Evolutionary conservation across 1,140 invertebrate species (phyloP).

Genomic region (Andricus grossulariae): DNA sequence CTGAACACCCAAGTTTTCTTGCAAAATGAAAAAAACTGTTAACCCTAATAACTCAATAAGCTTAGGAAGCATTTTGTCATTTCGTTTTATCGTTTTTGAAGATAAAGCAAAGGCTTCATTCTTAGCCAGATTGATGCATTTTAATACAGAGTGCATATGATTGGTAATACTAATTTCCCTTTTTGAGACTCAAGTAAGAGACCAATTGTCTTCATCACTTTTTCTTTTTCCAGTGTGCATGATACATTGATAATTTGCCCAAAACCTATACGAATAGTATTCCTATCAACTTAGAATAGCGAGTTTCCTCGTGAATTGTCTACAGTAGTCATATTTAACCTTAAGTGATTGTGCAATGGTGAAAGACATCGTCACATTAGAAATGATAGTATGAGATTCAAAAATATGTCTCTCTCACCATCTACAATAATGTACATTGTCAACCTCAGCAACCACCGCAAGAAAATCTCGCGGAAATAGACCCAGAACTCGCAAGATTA

Average conservation of each 20-base stretch:
- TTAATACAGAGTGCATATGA: too few species aligned
- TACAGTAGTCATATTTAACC: too few species aligned
- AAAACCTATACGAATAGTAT: too few species aligned
- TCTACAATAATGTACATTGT: constrained; percentile 30
- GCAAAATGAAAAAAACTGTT: not conserved
- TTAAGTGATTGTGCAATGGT: constrained; percentile 13
- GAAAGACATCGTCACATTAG: not conserved
- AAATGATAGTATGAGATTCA: not conserved
- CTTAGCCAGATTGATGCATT: too few species aligned
- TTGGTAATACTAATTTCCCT: too few species aligned
- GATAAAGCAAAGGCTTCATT: too few species aligned
- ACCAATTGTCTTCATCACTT: too few species aligned
- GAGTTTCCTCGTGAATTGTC: too few species aligned
- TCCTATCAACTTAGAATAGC: not conserved
- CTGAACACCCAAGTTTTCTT: constrained; percentile 10
- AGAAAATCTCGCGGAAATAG: constrained; percentile 61
- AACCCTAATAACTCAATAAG: constrained; percentile 10
- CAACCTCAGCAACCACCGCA: constrained; percentile 58
- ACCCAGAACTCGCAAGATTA: constrained; percentile 64
- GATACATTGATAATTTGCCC: too few species aligned
- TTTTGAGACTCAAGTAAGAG: too few species aligned
- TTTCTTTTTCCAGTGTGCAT: too few species aligned
- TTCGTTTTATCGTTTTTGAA: not conserved
- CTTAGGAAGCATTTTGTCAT: not conserved
- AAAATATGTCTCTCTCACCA: too few species aligned